Base-by-base conservation (phyloP, 2,888 invertebrate genomes). In the Leucophenga montana region DNA sequence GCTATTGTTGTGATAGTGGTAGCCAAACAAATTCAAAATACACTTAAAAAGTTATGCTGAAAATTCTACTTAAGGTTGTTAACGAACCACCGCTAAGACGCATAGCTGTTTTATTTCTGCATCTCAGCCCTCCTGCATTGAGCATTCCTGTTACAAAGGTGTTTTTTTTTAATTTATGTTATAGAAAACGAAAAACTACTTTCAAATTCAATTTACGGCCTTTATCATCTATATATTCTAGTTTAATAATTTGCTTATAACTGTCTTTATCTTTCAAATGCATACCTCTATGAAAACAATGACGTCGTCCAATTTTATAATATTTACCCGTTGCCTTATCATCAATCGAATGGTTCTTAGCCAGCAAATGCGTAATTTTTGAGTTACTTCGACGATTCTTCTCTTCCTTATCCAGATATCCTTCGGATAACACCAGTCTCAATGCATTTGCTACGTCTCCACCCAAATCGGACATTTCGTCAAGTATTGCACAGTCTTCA, bases 91-190 rank as follows among this genome's bases (percentile, higher is more conserved):
- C 85, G 69, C 82, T 79, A n/a, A 85, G 77, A 50, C 79, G 78
- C 1, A 80, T 75, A 3, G 85, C 76, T 3, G 91, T 90, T 78
- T 93, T 93, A 90, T 95, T 95, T 86, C 93, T 93, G 67, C 98
- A 98, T 87, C 96, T 97, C 54, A 99, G 92, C 75, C 94, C 78
- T 99, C 93, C 89, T 93, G 98, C 0, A 98, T 94, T 33, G 96
- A 94, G 90, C 95, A 95, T 89, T 97, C 97, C 88, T 98, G 98
- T 84, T 97, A 95, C 75, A 93, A n/a, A n/a, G n/a, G n/a, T n/a
- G n/a, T n/a, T 91, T 89, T 99, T 98, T 89, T 97, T 97, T 89
- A 99, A 99, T 90, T 98, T 97, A 89, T 98, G 99, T 31, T 97
- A 97, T 68, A 99, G 91, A 90, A 97, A 96, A 77, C 96, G 92